Percentiles rank a stretch among this genome's conserved stretches.
phyloP scores from a whole-genome alignment of 2,888 invertebrate species.

The Melinaea marsaeus region DNA sequence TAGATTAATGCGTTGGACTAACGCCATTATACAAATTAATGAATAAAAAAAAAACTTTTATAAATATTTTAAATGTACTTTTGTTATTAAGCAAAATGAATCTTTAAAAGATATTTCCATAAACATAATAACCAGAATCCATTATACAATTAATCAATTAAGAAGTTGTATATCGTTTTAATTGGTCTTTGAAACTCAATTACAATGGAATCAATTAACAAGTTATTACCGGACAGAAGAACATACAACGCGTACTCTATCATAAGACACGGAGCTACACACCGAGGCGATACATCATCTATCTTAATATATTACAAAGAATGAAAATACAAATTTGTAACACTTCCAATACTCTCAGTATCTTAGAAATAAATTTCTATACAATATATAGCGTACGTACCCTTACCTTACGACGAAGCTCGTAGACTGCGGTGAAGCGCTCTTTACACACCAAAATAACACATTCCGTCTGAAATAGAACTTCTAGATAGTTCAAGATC shows the following conservation, averaged over 20 bases:
- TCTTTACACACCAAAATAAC: slow-evolving; percentile 49
- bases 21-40: slow-evolving; percentile 46
- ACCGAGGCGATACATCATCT: slow-evolving; percentile 35
- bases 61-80: background rate
- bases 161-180: too few relatives aligned
- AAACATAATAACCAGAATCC: too few relatives aligned
- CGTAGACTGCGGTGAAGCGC: slow-evolving; percentile 63
- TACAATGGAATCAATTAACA: too few relatives aligned
- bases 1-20: slow-evolving; percentile 43
- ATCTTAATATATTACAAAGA: slow-evolving; percentile 35
- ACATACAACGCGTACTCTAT: slow-evolving; percentile 26
- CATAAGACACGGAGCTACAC: slow-evolving; percentile 31
- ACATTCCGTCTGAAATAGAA: slow-evolving; percentile 67
- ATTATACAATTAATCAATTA: too few relatives aligned
- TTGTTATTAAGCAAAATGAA: too few relatives aligned
- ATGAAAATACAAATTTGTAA: slow-evolving; percentile 76
- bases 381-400: slow-evolving; percentile 60
- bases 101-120: too few relatives aligned
- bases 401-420: slow-evolving; percentile 74
- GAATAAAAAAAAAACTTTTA: background rate
- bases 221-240: background rate
- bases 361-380: slow-evolving; percentile 69
- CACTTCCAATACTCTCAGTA: slow-evolving; percentile 73
- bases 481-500: slow-evolving; percentile 16
- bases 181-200: too few relatives aligned